phyloP scores from a whole-genome alignment of 2,888 invertebrate genomes.

The Amphimallon solstitiale region DNA sequence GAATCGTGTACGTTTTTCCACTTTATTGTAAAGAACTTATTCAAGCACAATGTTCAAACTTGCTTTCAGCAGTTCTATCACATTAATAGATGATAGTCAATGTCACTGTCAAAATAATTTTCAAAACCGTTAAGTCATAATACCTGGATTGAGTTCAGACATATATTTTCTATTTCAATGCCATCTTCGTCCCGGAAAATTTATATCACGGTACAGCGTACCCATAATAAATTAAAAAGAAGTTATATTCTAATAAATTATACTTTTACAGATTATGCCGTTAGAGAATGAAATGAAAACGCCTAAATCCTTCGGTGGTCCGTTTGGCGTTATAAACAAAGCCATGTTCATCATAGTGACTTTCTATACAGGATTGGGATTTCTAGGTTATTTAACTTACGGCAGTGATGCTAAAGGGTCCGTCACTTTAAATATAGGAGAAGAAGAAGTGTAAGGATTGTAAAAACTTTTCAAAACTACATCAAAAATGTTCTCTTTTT shows the following conservation, averaged over 20 bases:
- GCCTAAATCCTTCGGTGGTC: slow-evolving; percentile 82
- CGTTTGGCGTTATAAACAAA: slow-evolving; percentile 85
- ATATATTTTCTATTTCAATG: too few relatives aligned
- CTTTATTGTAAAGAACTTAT: too few relatives aligned
- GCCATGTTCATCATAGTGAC: slow-evolving; percentile 84
- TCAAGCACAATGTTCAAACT: too few relatives aligned
- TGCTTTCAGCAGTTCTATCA: too few relatives aligned
- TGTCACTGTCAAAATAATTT: too few relatives aligned
- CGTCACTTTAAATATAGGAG: slow-evolving; percentile 87
- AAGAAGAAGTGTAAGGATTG: slow-evolving; percentile 70
- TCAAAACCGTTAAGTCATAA: too few relatives aligned
- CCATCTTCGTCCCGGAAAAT: too few relatives aligned
- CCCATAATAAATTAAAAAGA: too few relatives aligned
- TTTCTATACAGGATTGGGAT: slow-evolving; percentile 89
- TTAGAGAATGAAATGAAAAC: slow-evolving; percentile 94
- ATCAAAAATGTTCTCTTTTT: slow-evolving; percentile 41
- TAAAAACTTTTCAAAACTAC: not conserved
- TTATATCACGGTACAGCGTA: too few relatives aligned
- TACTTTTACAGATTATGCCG: slow-evolving; percentile 82
- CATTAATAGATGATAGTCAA: too few relatives aligned
- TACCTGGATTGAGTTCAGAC: too few relatives aligned
- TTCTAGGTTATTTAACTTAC: slow-evolving; percentile 91
- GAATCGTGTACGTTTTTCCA: too few relatives aligned
- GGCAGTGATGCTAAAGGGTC: slow-evolving; percentile 78
- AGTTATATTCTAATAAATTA: slow-evolving; percentile 6